Evolutionary conservation across 2,888 invertebrate genomes (phyloP).

Genomic region (Agrypnus murinus): DNA sequence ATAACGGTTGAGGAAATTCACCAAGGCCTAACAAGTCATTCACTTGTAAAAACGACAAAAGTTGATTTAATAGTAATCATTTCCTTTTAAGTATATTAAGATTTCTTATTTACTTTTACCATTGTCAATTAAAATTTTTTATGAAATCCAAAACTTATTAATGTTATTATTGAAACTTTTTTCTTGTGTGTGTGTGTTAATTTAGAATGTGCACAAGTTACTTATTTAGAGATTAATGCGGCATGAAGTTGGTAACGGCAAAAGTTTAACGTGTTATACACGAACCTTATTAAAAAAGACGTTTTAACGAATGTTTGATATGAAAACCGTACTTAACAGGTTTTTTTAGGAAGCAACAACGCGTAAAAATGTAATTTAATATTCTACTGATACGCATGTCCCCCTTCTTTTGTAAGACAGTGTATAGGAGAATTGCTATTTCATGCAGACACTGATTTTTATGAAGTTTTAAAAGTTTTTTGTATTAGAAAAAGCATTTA

Average conservation of each 20-base stretch:
- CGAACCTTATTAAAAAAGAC: background rate
- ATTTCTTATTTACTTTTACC: background rate
- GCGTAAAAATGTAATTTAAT: slow-evolving; percentile 15
- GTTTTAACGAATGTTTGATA: background rate
- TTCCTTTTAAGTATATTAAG: too few species aligned
- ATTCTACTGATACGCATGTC: background rate
- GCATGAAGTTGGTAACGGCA: slow-evolving; percentile 7
- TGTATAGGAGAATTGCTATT: too few species aligned
- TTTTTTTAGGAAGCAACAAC: slow-evolving; percentile 13
- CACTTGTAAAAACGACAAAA: background rate
- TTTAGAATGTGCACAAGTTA: background rate
- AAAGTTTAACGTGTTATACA: background rate
- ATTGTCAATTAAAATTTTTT: slow-evolving; percentile 1
- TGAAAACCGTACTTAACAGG: slow-evolving; percentile 10
- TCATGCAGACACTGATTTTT: too few species aligned
- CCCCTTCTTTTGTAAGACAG: too few species aligned
- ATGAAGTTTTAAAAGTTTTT: too few species aligned
- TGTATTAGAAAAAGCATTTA: too few species aligned
- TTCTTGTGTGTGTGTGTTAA: background rate
- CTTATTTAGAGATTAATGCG: slow-evolving; percentile 18
- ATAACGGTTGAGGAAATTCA: slow-evolving; percentile 27
- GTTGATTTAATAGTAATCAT: background rate
- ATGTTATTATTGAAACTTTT: background rate
- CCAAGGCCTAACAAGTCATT: slow-evolving; percentile 10
- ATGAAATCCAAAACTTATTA: background rate